phyloP scores from a whole-genome alignment of 2,888 invertebrate species.

The Cryptus armator region DNA sequence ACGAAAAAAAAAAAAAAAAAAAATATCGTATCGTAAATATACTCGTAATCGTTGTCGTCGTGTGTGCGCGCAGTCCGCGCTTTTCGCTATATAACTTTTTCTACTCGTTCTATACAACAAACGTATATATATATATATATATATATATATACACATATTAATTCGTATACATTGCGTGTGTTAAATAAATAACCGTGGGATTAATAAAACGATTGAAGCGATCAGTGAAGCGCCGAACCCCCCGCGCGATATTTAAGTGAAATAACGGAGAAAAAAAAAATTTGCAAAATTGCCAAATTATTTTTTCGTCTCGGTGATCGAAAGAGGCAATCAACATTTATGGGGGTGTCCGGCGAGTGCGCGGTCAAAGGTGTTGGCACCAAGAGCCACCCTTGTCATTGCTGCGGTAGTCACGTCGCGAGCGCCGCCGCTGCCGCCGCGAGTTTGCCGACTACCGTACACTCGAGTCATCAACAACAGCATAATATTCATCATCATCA shows the following conservation, averaged over 20 bases:
- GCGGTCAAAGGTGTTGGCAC: constrained; percentile 81
- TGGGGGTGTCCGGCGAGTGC: constrained; percentile 85
- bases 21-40: no score
- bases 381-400: constrained; percentile 82
- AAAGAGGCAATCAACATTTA: constrained; percentile 77
- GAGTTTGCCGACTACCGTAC: constrained; percentile 46
- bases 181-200: background rate
- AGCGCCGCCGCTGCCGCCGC: constrained; percentile 71
- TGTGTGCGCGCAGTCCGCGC: constrained; percentile 1
- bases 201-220: background rate
- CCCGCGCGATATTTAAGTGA: background rate
- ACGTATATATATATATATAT: background rate
- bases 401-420: constrained; percentile 78
- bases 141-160: background rate
- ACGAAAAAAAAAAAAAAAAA: no score
- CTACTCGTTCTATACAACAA: background rate
- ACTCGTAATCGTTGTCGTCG: background rate
- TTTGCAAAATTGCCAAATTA: background rate
- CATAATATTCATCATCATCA: constrained; percentile 64
- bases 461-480: constrained; percentile 48
- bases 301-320: constrained; percentile 36
- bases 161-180: background rate
- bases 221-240: background rate
- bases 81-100: background rate
- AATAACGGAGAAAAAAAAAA: background rate